Conservation (phyloP, 2,888 invertebrate species). For the Endotricha flammealis region DNA sequence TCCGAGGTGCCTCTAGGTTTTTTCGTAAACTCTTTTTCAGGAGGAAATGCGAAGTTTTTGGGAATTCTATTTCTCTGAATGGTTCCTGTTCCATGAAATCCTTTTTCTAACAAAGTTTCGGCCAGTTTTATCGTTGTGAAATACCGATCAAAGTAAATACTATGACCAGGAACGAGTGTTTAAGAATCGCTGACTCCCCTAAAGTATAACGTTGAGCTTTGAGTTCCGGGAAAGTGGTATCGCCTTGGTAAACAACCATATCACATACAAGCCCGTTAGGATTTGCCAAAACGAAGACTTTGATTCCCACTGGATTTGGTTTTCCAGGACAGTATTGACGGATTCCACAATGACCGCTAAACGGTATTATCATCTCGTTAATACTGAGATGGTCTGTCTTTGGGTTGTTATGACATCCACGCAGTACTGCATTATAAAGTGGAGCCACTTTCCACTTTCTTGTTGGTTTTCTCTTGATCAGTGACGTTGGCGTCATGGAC, state of each 20-base stretch:
- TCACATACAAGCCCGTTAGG: neutral
- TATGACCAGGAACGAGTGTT: slow-evolving; percentile 3
- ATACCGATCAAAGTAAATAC: slow-evolving; percentile 2
- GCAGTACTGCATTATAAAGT: no score
- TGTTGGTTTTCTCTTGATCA: no score
- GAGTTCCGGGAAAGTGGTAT: neutral
- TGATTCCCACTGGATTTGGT: slow-evolving; percentile 18
- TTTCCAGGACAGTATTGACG: slow-evolving; percentile 16
- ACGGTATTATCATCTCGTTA: slow-evolving; percentile 20
- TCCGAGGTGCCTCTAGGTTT: slow-evolving; percentile 8
- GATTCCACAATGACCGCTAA: slow-evolving; percentile 12
- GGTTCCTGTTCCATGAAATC: slow-evolving; percentile 8
- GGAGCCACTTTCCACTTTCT: no score
- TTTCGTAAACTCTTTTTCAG: slow-evolving; percentile 11
- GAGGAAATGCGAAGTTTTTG: slow-evolving; percentile 3
- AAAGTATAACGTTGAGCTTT: neutral
- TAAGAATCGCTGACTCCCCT: slow-evolving; percentile 3
- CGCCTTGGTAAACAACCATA: slow-evolving; percentile 8
- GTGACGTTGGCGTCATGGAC: no score
- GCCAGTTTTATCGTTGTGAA: slow-evolving; percentile 4
- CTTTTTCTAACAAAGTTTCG: slow-evolving; percentile 1
- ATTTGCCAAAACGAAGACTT: slow-evolving; percentile 15
- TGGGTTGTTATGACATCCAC: no score
- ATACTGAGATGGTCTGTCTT: slow-evolving; percentile 2
- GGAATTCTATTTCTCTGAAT: slow-evolving; percentile 9